phyloP scores from a whole-genome alignment of 2,797 vertebrate genomes.

The Lagodon rhomboides region DNA sequence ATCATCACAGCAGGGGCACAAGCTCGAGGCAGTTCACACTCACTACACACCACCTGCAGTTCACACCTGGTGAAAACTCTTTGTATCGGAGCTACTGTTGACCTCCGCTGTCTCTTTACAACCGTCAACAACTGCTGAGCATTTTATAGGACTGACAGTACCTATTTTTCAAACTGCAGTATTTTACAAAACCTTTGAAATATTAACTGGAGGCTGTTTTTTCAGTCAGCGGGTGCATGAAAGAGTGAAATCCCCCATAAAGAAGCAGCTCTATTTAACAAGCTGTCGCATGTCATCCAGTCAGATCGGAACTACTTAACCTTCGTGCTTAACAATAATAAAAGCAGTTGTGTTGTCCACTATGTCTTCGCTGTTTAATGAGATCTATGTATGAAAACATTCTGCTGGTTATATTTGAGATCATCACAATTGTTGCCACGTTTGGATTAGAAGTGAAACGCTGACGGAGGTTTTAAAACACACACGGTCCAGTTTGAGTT shows the following conservation, averaged over 20 bases:
- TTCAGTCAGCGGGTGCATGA: constrained; percentile 60
- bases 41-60: constrained; percentile 39
- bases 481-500: constrained; percentile 2
- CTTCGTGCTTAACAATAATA: constrained; percentile 63
- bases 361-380: constrained; percentile 45
- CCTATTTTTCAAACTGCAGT: constrained; percentile 75
- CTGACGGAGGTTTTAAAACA: not conserved
- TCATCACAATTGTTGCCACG: constrained; percentile 48
- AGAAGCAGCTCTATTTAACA: constrained; percentile 61
- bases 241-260: constrained; percentile 37
- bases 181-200: constrained; percentile 78
- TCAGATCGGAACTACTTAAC: constrained; percentile 55
- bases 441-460: constrained; percentile 12
- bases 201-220: constrained; percentile 55
- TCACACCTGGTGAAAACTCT: constrained; percentile 44
- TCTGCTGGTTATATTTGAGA: constrained; percentile 48
- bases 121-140: constrained; percentile 52
- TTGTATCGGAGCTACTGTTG: constrained; percentile 58
- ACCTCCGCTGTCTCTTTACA: constrained; percentile 67
- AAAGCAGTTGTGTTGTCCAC: constrained; percentile 58
- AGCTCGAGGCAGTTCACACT: constrained; percentile 49
- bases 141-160: constrained; percentile 73
- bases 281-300: constrained; percentile 73
- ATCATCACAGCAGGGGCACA: constrained; percentile 81
- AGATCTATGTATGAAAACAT: constrained; percentile 21